Percentiles rank a stretch among this genome's conserved stretches.
Evolutionary conservation across 2,797 vertebrate genomes (phyloP).

Genomic region (Anguilla megastoma): DNA sequence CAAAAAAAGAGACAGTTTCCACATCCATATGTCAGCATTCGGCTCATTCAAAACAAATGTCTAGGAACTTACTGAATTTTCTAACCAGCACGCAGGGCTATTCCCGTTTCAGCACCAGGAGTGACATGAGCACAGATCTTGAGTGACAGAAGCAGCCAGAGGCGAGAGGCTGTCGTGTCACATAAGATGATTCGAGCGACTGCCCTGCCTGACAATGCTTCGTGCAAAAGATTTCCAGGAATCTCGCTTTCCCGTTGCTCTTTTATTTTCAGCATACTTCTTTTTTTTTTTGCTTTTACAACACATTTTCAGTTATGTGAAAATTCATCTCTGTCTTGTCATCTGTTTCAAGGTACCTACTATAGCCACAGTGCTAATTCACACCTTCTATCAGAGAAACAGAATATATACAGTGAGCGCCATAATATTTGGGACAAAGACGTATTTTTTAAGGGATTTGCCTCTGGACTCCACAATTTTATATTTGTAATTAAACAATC

Average conservation of each 20-base stretch:
- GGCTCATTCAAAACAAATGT: neutral
- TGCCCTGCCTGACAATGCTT: neutral
- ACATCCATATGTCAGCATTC: neutral
- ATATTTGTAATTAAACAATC: too few relatives aligned
- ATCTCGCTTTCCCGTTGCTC: neutral
- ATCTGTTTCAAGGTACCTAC: neutral
- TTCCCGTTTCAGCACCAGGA: neutral
- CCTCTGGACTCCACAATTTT: too few relatives aligned
- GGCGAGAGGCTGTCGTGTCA: neutral
- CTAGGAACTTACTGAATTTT: neutral
- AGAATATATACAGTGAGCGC: too few relatives aligned
- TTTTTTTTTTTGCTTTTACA: neutral
- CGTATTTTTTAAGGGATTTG: too few relatives aligned
- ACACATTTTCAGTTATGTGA: neutral
- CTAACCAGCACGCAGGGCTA: neutral
- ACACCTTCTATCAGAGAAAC: too few relatives aligned
- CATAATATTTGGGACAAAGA: too few relatives aligned
- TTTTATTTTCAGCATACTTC: neutral
- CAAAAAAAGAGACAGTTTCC: neutral
- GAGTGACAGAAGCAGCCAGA: constrained; percentile 8
- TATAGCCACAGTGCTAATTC: too few relatives aligned
- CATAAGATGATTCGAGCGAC: neutral
- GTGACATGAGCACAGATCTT: neutral
- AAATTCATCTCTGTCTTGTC: neutral
- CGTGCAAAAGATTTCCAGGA: neutral